Conservation (phyloP, 2,113 vertebrate species). For the Hiodon alosoides region DNA sequence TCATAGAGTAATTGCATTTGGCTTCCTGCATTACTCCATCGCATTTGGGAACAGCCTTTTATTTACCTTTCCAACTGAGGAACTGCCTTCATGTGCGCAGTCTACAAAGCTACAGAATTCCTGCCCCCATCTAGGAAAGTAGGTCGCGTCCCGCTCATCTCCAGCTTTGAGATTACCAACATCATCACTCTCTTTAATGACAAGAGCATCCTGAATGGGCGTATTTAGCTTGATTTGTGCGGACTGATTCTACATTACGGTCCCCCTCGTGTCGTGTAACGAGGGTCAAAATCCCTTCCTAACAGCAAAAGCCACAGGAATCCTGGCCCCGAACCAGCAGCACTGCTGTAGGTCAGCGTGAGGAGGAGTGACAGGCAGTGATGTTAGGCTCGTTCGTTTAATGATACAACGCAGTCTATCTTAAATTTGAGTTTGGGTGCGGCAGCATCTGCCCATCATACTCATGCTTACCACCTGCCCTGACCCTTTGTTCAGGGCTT, state of each 20-base stretch:
- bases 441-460: background rate
- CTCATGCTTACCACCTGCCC: background rate
- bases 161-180: constrained; percentile 12
- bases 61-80: background rate
- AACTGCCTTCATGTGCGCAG: background rate
- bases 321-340: background rate
- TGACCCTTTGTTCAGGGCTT: background rate
- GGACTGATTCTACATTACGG: background rate
- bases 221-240: background rate
- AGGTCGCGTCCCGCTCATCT: background rate
- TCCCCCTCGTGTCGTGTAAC: background rate
- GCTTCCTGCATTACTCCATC: too few relatives aligned
- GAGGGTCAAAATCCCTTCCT: background rate
- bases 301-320: background rate
- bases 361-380: background rate
- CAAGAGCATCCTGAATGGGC: background rate
- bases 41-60: too few relatives aligned
- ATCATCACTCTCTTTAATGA: constrained; percentile 10
- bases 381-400: background rate
- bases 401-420: constrained; percentile 1
- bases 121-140: background rate
- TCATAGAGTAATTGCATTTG: too few relatives aligned
- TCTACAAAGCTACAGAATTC: background rate
- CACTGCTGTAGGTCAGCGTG: background rate
- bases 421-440: background rate